phyloP scores from a whole-genome alignment of 2,113 vertebrate species.

The Microcebus griseorufus region DNA sequence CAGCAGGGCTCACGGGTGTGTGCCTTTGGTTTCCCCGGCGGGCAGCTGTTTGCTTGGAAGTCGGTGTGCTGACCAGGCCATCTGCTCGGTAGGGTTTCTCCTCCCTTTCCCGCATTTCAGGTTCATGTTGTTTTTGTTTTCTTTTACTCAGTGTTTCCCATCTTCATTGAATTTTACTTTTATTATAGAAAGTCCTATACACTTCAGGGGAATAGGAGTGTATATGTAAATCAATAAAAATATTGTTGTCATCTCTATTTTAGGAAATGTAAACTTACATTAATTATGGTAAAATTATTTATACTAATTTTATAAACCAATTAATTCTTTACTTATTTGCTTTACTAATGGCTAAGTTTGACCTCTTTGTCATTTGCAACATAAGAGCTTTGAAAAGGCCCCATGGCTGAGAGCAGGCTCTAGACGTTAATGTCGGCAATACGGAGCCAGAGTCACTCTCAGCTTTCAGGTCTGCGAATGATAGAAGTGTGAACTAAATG shows the following conservation, averaged over 20 bases:
- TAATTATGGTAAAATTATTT: background rate
- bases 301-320: background rate
- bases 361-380: background rate
- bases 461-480: constrained; percentile 44
- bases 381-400: background rate
- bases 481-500: constrained; percentile 59
- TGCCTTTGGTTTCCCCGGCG: background rate
- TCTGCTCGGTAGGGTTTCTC: background rate
- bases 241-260: background rate
- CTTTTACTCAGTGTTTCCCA: background rate
- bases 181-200: background rate
- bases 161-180: constrained; percentile 25
- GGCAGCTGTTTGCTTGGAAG: background rate
- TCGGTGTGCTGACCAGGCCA: background rate
- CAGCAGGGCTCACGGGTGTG: fast-evolving
- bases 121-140: background rate
- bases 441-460: constrained; percentile 8
- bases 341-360: background rate
- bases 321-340: background rate
- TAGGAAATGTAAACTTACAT: background rate
- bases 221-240: background rate
- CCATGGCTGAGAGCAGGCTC: background rate
- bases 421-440: background rate
- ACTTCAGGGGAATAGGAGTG: background rate
- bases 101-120: background rate